Base-by-base conservation (phyloP, 2,113 vertebrate species). In the Pungitius pungitius region DNA sequence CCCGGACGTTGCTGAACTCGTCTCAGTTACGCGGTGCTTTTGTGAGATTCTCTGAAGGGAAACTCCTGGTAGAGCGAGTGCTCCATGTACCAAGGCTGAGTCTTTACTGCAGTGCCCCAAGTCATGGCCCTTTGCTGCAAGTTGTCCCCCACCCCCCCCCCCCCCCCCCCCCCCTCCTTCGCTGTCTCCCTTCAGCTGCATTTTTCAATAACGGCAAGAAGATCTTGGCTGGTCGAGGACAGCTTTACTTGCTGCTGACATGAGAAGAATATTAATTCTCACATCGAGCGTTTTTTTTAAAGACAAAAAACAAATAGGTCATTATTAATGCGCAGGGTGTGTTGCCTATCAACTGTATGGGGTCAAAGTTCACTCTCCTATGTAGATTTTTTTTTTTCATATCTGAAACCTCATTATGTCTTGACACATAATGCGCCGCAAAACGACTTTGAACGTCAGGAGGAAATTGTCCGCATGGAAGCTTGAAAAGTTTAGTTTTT, bases 371-470 rank as follows among this genome's bases (percentile, higher is more conserved):
- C 15, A 39, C 14, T 20, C 22, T n/a, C n/a, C n/a, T n/a, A n/a
- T n/a, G n/a, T 22, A 63, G 24, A 55, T 45, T 14, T 26, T n/a
- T 1, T 14, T 15, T 45, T 57, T 37, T 35, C 6, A 10, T 10
- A 4, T 49, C 4, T 1, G 39, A 20, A 17, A 17, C 26, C 45
- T 67, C 27, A 39, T 42, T 22, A 10, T 20, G 27, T 47, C 11
- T 10, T 57, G 15, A 43, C 15, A 33, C 47, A 27, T 54, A 54
- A 47, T 56, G 56, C 56, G 24, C 6, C 26, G 6, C 9, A 26
- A 33, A 33, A 55, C 43, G 73, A 84, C 72, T 84, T 84, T 61
- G 60, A 78, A 47, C 30, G 30, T 39, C 22, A 13, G 51, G 51
- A 13, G 51, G 51, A 52, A 24, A 52, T 52, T 24, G 51, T 24